Percentiles rank a stretch among this genome's conserved stretches.
These are phyloP conservation scores for Polia nebulosa DNA, from an alignment of 2,888 invertebrate species.

Conservation along the genomic window DNA sequence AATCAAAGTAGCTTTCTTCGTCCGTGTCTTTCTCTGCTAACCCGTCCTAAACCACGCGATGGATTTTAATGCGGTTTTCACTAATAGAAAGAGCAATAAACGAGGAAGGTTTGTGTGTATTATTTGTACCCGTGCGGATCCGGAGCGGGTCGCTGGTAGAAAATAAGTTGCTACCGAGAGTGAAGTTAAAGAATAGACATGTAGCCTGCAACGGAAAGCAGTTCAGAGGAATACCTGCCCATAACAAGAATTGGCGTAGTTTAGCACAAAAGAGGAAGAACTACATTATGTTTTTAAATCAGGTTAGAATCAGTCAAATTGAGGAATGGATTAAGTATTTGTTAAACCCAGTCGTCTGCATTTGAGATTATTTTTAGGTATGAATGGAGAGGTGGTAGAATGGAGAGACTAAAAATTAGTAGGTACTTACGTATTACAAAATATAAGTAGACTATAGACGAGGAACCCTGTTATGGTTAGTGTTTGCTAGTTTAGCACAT, in stretches of 20 bases:
- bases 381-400: not conserved
- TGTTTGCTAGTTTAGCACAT: constrained; percentile 1
- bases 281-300: too few relatives aligned
- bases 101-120: too few relatives aligned
- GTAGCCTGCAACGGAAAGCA: not conserved
- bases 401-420: not conserved
- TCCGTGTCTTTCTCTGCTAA: too few relatives aligned
- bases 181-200: not conserved
- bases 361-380: not conserved
- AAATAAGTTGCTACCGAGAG: not conserved
- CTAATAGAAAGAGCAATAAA: too few relatives aligned
- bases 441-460: not conserved
- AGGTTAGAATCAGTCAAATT: too few relatives aligned
- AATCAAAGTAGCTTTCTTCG: too few relatives aligned
- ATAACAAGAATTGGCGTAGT: not conserved
- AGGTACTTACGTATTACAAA: too few relatives aligned
- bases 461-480: not conserved
- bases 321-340: not conserved
- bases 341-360: not conserved
- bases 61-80: too few relatives aligned
- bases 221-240: not conserved
- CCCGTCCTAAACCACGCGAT: too few relatives aligned
- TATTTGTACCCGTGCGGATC: too few relatives aligned
- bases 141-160: not conserved
- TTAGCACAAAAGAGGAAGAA: not conserved